phyloP scores from a whole-genome alignment of 1,140 invertebrate species.

The Drosophila ironensis region DNA sequence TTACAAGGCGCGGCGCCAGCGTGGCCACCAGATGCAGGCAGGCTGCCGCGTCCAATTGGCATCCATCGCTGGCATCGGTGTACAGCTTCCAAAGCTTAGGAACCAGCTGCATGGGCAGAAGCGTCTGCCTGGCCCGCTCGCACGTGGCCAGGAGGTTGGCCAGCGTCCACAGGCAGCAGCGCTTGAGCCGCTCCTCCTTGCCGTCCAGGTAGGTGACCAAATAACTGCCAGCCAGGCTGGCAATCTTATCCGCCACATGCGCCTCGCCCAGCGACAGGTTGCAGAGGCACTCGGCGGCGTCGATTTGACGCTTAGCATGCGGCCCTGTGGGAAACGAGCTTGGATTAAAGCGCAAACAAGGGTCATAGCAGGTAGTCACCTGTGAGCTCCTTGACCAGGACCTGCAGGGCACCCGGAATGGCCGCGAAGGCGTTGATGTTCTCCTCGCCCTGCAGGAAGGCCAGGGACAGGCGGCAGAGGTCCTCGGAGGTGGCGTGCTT shows the following conservation, averaged over 20 bases:
- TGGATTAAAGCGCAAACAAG: neutral
- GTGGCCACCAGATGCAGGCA: conserved; percentile 48
- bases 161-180: conserved; percentile 66
- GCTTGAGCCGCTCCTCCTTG: conserved; percentile 52
- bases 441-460: conserved; percentile 60
- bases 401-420: conserved; percentile 61
- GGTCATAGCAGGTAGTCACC: conserved; percentile 29
- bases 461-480: conserved; percentile 63
- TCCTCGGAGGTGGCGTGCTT: conserved; percentile 74
- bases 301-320: conserved; percentile 46
- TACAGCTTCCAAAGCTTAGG: conserved; percentile 68
- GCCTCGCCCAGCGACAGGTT: conserved; percentile 73
- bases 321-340: conserved; percentile 24
- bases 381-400: conserved; percentile 71
- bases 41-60: conserved; percentile 50
- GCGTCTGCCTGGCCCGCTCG: conserved; percentile 27
- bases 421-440: conserved; percentile 65
- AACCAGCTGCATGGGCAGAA: conserved; percentile 68
- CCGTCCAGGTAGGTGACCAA: conserved; percentile 64
- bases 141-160: conserved; percentile 64
- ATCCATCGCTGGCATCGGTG: neutral
- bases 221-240: conserved; percentile 64
- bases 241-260: conserved; percentile 69
- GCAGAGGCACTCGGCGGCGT: conserved; percentile 68
- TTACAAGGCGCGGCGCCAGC: conserved; percentile 2